phyloP scores from a whole-genome alignment of 2,113 vertebrate species.

The Egretta garzetta region DNA sequence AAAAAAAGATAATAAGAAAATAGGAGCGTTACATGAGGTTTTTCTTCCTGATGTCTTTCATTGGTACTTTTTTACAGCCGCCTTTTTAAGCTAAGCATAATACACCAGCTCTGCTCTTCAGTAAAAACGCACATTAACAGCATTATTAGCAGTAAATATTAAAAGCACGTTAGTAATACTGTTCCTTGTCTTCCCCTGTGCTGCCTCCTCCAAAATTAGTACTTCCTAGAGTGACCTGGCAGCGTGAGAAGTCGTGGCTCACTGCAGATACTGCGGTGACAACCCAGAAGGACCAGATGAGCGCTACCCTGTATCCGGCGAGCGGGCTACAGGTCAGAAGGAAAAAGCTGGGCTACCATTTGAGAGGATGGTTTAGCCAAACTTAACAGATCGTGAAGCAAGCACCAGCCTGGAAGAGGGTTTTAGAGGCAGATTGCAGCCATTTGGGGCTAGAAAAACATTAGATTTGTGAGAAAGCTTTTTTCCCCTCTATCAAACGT shows the following conservation, averaged over 20 bases:
- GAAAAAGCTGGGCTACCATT: background rate
- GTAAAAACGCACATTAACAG: background rate
- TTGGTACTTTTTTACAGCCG: background rate
- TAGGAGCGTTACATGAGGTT: background rate
- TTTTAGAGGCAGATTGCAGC: background rate
- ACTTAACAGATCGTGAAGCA: background rate
- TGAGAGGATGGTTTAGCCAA: background rate
- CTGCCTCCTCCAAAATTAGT: background rate
- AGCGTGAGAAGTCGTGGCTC: background rate
- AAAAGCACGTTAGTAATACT: background rate
- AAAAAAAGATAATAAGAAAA: background rate
- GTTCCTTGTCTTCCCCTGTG: background rate
- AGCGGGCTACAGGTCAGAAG: background rate
- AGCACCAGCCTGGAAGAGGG: background rate
- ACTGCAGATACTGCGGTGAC: fast-evolving
- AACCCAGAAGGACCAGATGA: background rate
- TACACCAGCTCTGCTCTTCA: background rate
- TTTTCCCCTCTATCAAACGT: conserved; percentile 22
- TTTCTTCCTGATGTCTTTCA: background rate
- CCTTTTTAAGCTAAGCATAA: background rate
- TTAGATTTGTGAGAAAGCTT: background rate
- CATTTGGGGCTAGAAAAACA: background rate
- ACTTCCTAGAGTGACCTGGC: background rate
- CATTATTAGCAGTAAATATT: background rate
- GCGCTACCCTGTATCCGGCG: background rate